A percentile compares a stretch with the other conserved stretches of the same genome.
Evolutionary conservation across 2,797 vertebrate genomes (phyloP).

Genomic region (Enteromius trimaculatus): DNA sequence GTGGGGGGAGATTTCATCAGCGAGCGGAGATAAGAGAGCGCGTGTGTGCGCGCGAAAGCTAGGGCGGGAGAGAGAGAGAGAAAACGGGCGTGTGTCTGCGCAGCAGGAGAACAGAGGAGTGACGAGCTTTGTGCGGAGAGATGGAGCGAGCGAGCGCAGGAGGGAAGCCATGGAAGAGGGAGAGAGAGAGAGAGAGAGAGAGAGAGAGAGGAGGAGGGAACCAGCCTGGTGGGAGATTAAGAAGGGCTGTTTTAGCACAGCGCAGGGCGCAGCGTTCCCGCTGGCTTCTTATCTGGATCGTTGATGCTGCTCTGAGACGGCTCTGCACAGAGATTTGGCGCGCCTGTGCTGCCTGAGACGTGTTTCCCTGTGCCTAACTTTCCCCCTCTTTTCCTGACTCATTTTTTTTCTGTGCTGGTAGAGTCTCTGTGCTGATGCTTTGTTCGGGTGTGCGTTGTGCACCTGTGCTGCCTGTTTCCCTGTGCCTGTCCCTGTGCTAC

Average conservation of each 20-base stretch:
- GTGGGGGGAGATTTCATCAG: constrained; percentile 32
- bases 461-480: not conserved
- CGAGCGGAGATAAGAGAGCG: constrained; percentile 43
- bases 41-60: constrained; percentile 21
- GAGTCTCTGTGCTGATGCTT: not conserved
- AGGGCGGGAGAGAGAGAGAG: not conserved
- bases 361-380: not conserved
- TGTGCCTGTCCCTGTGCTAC: not conserved
- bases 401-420: no score
- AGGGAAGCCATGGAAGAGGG: constrained; percentile 45
- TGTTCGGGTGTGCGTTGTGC: not conserved
- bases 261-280: constrained; percentile 46
- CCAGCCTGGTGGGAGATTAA: constrained; percentile 58
- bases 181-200: not conserved
- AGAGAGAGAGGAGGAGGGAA: not conserved
- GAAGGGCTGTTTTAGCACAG: constrained; percentile 57
- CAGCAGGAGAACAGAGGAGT: constrained; percentile 38
- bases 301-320: constrained; percentile 51
- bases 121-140: constrained; percentile 50
- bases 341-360: not conserved
- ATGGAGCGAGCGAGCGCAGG: constrained; percentile 19
- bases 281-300: constrained; percentile 54
- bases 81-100: constrained; percentile 40
- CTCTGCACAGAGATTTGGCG: constrained; percentile 45
- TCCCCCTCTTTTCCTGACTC: not conserved